Percentiles rank a stretch among this genome's conserved stretches.
Conservation (phyloP, 2,113 vertebrate species). For the Tiliqua scincoides region DNA sequence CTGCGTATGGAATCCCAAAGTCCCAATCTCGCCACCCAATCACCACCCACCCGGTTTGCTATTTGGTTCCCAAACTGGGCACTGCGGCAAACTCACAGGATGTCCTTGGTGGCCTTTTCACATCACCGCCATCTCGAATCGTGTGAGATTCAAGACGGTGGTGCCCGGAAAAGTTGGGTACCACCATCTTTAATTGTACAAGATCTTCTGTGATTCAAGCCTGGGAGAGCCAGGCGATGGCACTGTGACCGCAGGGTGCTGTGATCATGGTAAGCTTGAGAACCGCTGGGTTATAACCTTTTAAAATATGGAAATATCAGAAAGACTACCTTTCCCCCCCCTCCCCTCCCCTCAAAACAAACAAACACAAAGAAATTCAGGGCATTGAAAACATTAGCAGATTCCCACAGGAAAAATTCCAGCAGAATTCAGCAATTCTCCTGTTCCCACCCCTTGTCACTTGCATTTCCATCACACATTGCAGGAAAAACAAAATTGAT, state of each 20-base stretch:
- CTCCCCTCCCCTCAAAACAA: slow-evolving; percentile 45
- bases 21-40: slow-evolving; percentile 31
- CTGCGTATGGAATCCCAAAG: neutral
- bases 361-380: slow-evolving; percentile 10
- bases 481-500: slow-evolving; percentile 71
- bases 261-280: too few relatives aligned
- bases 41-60: slow-evolving; percentile 57
- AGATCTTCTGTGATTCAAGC: too few relatives aligned
- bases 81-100: too few relatives aligned
- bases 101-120: too few relatives aligned
- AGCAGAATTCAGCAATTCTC: slow-evolving; percentile 67
- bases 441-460: slow-evolving; percentile 71
- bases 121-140: too few relatives aligned
- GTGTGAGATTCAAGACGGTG: too few relatives aligned
- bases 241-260: too few relatives aligned
- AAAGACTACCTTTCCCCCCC: slow-evolving; percentile 62
- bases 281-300: slow-evolving; percentile 58
- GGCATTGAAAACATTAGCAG: slow-evolving; percentile 67
- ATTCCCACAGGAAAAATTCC: slow-evolving; percentile 75
- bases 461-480: slow-evolving; percentile 71
- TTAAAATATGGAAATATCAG: slow-evolving; percentile 67
- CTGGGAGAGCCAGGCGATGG: too few relatives aligned
- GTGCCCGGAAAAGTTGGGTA: too few relatives aligned
- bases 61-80: too few relatives aligned
- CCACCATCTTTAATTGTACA: too few relatives aligned